Evolutionary conservation across 2,888 invertebrate genomes (phyloP).

Genomic region (Ormyrus thymus): DNA sequence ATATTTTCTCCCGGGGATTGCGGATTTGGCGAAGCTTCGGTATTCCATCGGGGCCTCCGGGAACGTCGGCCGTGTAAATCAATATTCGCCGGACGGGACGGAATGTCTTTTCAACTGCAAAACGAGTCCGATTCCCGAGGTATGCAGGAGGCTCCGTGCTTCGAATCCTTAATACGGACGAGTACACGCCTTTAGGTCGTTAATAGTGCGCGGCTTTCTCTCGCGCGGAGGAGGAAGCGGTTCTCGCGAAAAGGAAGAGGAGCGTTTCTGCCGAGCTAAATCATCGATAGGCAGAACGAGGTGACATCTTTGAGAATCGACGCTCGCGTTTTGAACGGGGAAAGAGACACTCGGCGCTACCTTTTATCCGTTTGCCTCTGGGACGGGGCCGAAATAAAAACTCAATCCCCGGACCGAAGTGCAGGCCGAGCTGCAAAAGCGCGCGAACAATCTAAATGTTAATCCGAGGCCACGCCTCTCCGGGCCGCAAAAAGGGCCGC

Average conservation of each 20-base stretch:
- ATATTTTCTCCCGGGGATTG: constrained; percentile 48
- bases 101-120: constrained; percentile 34
- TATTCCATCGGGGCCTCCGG: not conserved
- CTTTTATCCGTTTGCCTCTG: not conserved
- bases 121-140: constrained; percentile 25
- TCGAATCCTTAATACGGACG: constrained; percentile 21
- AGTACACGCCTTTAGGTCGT: constrained; percentile 5
- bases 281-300: constrained; percentile 26
- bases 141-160: constrained; percentile 3
- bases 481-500: constrained; percentile 47
- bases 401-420: too few species aligned
- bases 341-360: not conserved
- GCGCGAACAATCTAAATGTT: constrained; percentile 72
- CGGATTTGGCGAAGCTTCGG: not conserved
- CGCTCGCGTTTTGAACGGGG: not conserved
- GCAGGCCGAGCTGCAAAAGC: too few species aligned
- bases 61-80: not conserved
- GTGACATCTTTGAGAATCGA: constrained; percentile 5
- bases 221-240: not conserved
- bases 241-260: not conserved
- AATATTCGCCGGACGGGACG: not conserved
- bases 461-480: constrained; percentile 72
- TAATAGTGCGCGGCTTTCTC: not conserved
- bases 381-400: too few species aligned
- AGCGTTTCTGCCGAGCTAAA: constrained; percentile 13